Conservation (phyloP, 1,140 invertebrate genomes). For the Trichonephila clavipes region DNA sequence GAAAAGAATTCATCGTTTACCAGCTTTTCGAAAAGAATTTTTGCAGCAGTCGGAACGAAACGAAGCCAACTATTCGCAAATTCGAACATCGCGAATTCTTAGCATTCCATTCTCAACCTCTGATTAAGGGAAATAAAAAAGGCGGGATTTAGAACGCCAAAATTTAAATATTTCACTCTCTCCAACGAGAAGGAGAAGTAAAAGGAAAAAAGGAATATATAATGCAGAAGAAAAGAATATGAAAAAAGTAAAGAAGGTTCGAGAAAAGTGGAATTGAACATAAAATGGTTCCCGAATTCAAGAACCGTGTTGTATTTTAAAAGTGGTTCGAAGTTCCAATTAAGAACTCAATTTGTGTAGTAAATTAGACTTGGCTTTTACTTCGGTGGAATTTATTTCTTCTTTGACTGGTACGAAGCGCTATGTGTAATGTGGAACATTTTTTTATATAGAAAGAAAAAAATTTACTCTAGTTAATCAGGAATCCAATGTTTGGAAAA, state of each 20-base stretch:
- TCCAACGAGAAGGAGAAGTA: not conserved
- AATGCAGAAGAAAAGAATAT: not conserved
- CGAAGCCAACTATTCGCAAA: conserved; percentile 16
- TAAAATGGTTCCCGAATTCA: not conserved
- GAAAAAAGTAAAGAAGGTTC: not conserved
- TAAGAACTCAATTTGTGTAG: not conserved
- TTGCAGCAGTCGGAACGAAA: not conserved
- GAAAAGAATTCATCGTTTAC: not conserved
- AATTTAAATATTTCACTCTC: conserved; percentile 14
- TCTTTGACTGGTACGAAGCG: no score
- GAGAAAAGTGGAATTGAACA: not conserved
- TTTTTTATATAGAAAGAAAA: not conserved
- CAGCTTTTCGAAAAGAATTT: not conserved
- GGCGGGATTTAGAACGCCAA: not conserved
- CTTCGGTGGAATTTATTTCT: not conserved
- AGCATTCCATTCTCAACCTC: not conserved
- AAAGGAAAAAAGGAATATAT: conserved; percentile 1
- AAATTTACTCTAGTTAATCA: not conserved
- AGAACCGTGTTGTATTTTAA: not conserved
- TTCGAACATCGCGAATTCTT: not conserved
- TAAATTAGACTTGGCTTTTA: conserved; percentile 3
- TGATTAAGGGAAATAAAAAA: not conserved
- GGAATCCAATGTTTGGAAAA: not conserved
- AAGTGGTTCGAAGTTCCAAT: conserved; percentile 9
- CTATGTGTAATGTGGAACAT: not conserved